phyloP scores from a whole-genome alignment of 2,113 vertebrate genomes.

The Eclectus roratus region DNA sequence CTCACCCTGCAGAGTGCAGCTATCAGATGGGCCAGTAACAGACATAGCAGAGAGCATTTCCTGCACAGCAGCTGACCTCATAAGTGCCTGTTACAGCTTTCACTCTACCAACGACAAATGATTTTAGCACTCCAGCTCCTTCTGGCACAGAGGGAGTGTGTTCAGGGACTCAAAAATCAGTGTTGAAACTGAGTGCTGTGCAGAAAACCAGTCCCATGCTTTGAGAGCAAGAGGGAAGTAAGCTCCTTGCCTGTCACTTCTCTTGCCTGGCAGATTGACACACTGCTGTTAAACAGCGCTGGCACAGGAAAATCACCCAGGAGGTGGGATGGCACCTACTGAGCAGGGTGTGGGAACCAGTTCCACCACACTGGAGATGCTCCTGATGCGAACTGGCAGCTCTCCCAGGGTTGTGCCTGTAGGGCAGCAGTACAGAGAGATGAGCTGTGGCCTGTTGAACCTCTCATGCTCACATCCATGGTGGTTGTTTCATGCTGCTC shows the following conservation, averaged over 20 bases:
- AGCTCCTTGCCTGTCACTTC: not conserved
- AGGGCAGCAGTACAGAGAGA: fast-evolving
- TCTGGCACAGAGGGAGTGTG: not conserved
- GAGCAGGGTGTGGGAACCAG: not conserved
- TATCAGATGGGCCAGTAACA: not conserved
- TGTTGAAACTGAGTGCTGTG: fast-evolving
- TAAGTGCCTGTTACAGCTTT: not conserved
- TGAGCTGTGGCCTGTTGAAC: not conserved
- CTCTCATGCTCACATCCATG: not conserved
- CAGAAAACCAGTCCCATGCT: not conserved
- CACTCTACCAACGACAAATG: not conserved
- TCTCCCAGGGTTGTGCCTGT: not conserved
- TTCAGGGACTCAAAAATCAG: not conserved
- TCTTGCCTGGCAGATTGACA: not conserved
- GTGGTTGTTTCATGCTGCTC: not conserved
- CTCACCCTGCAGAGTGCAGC: not conserved
- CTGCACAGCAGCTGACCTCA: not conserved
- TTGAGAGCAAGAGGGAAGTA: not conserved
- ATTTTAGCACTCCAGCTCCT: not conserved
- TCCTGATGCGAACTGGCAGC: not conserved
- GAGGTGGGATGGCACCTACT: not conserved
- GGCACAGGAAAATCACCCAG: not conserved
- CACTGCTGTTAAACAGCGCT: not conserved
- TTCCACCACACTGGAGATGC: not conserved
- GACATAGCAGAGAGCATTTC: no score